These are phyloP conservation scores for Denticeps clupeoides DNA, from an alignment of 2,797 vertebrate species.

Conservation along the genomic window DNA sequence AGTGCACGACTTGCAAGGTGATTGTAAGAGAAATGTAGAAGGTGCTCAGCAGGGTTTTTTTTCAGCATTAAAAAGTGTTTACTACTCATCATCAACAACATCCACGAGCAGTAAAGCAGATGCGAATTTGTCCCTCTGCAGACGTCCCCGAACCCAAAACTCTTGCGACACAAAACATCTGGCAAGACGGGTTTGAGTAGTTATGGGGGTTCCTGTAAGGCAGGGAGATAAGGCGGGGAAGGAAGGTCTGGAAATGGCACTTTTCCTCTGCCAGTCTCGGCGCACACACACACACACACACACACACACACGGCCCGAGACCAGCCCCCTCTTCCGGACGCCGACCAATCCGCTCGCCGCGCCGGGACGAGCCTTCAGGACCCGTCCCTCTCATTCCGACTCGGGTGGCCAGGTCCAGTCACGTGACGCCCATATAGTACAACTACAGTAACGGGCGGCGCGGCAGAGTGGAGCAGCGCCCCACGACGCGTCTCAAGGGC, in stretches of 20 bases:
- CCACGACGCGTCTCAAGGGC: constrained; percentile 44
- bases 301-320: constrained; percentile 17
- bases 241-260: constrained; percentile 14
- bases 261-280: constrained; percentile 10
- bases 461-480: constrained; percentile 32
- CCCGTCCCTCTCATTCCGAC: constrained; percentile 55
- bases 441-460: constrained; percentile 42
- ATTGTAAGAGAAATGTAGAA: too few relatives aligned
- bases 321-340: constrained; percentile 36
- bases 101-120: too few relatives aligned
- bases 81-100: too few relatives aligned
- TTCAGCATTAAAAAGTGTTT: too few relatives aligned
- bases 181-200: neutral
- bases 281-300: constrained; percentile 30
- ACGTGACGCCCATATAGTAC: constrained; percentile 65
- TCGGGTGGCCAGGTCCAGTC: constrained; percentile 47
- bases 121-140: too few relatives aligned
- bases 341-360: constrained; percentile 59
- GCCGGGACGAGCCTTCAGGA: constrained; percentile 79
- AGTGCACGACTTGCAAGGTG: too few relatives aligned
- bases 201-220: neutral
- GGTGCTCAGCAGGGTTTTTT: too few relatives aligned
- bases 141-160: neutral
- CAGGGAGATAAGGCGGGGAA: constrained; percentile 12
- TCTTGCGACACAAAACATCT: neutral